Evolutionary conservation across 2,797 vertebrate species (phyloP), one percentile per base, ranked within the genome.

Genomic region (Phoebastria nigripes): DNA sequence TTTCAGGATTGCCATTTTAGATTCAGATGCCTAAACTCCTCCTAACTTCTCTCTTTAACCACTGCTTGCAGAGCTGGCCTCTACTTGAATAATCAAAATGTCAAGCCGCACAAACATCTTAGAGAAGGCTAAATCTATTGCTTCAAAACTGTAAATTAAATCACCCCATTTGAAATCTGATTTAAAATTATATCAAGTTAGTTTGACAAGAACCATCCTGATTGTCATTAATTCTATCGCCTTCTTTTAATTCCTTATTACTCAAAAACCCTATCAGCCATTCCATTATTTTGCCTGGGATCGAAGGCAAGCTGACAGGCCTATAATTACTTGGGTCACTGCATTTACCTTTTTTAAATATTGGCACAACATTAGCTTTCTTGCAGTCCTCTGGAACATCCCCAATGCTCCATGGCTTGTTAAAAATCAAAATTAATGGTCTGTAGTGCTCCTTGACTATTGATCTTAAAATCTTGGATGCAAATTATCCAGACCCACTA

Each of bases 401-500:
- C 95, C 87, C 90, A 94, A 4, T 76, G 69, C 76, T 96, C 89
- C 69, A 37, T 49, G 72, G 51, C 94, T 95, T 96, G 96, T 96
- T 96, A 97, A 96, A 97, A 96, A 96, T 95, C 93, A 97, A 89
- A 97, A 96, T 97, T 96, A 96, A 97, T 95, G 87, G 93, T 93
- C 90, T 95, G 79, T 81, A 78, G 67, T 69, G 61, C 79, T 94
- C 90, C 84, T 95, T 81, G 87, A 74, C 62, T 85, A 96, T 95
- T 4, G 87, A 96, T 97, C 96, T 94, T 82, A 87, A 95, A 96
- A 97, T 94, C 95, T 93, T 79, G 69, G 82, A 94, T 96, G 93
- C 93, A 97, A 93, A 96, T 92, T 81, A 84, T 71, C 80, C 66
- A 82, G 92, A 93, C 26, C 87, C 87, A 76, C 92, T 92, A 91